Evolutionary conservation across 2,797 vertebrate genomes (phyloP), one percentile per base, ranked within the genome.

Genomic region (Clarias platycephalus): DNA sequence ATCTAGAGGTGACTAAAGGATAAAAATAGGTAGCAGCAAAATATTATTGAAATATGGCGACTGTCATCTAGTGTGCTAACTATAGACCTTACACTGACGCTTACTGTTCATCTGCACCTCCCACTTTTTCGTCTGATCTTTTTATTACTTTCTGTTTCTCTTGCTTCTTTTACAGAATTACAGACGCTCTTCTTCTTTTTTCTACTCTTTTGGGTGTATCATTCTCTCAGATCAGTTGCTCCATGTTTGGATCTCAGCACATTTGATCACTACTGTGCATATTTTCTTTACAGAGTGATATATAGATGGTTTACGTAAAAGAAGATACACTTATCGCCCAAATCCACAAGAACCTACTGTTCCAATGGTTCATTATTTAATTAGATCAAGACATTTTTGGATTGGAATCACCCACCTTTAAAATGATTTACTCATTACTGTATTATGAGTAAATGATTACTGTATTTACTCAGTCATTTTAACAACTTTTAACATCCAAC

Each of bases 1-100:
- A 85, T 67, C 84, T 81, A 75, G 78, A 66, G 84, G 58, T 12
- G 22, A 28, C 6, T 24, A 22, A n/a, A 60, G 28, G 75, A 12
- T 77, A 62, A 20, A 79, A 79, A 63, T 44, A 63, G 6, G 18
- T 18, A 53, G 58, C 34, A 44, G 57, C 31, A 37, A 40, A 78
- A 40, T 37, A 62, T 44, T 40, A 40, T 3, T 63, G 28, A 9
- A 75, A 55, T 58, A 76, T 58, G 31, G 53, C 55, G 60, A 55
- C 2, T 28, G 49, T 58, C 31, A 77, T 60, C 18, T 15, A 60
- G 18, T n/a, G 22, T 60, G 22, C 34, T 77, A 60, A 77, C 57
- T 24, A 60, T 24, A 37, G 9, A 37, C 15, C 10, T 37, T 34
- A 34, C 74, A 58, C 28, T 37, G 55, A 24, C 75, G 22, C 26